Conservation (phyloP, 1,140 invertebrate species). For the Brachionus rotundiformis region DNA sequence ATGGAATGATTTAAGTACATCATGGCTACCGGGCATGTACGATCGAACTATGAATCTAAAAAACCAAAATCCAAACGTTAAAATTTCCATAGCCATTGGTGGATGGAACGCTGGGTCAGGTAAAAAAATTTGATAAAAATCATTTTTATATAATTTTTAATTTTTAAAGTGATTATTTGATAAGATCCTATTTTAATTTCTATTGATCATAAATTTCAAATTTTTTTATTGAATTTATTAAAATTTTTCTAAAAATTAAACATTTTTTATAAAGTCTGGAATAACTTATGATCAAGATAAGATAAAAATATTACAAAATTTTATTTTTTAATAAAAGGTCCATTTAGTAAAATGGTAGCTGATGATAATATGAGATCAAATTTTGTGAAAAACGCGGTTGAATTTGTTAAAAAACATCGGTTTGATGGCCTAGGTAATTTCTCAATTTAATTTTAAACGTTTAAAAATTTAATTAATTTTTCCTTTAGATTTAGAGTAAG, state of each 20-base stretch:
- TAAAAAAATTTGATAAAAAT: conserved; percentile 56
- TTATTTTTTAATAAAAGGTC: conserved; percentile 69
- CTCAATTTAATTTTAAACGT: conserved; percentile 91
- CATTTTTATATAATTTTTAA: too few species aligned
- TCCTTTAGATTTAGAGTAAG: conserved; percentile 85
- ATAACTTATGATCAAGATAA: too few species aligned
- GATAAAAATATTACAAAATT: conserved; percentile 63
- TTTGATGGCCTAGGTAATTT: conserved; percentile 60
- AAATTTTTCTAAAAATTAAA: too few species aligned
- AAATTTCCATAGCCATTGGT: conserved; percentile 3
- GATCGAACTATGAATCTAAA: conserved; percentile 28
- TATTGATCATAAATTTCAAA: too few species aligned
- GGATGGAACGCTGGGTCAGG: conserved; percentile 81
- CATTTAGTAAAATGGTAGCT: conserved; percentile 75
- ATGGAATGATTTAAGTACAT: conserved; percentile 74
- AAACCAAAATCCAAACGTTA: conserved; percentile 10
- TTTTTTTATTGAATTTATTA: too few species aligned
- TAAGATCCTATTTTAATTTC: too few species aligned
- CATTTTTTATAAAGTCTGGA: too few species aligned
- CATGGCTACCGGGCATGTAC: conserved; percentile 39
- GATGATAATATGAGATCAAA: conserved; percentile 62
- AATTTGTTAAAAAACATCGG: conserved; percentile 65
- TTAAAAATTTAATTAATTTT: conserved; percentile 83
- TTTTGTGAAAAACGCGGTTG: conserved; percentile 52
- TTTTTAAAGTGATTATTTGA: too few species aligned